These are phyloP conservation scores for Gracilinanus agilis DNA, from an alignment of 2,113 vertebrate genomes.

Conservation along the genomic window DNA sequence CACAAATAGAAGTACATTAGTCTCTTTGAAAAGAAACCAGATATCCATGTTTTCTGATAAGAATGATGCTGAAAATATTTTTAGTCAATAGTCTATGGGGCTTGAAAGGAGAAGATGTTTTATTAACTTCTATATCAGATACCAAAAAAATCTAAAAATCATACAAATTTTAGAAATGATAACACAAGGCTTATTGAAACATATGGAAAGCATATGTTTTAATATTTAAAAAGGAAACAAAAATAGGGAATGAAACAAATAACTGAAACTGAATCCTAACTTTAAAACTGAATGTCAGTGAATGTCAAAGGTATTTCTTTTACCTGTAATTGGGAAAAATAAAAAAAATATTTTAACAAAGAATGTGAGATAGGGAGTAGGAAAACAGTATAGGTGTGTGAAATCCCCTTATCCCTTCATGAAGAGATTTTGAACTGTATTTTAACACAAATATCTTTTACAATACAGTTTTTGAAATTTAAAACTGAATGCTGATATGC, in stretches of 20 bases:
- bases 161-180: background rate
- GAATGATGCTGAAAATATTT: conserved; percentile 35
- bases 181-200: background rate
- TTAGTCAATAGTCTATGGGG: background rate
- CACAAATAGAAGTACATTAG: background rate
- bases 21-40: conserved; percentile 24
- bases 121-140: background rate
- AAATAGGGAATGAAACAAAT: background rate
- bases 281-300: conserved; percentile 27
- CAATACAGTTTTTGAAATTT: conserved; percentile 12
- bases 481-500: background rate
- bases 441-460: conserved; percentile 5
- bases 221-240: background rate
- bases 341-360: background rate
- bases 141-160: background rate
- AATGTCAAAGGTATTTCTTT: background rate
- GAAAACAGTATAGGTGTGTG: background rate
- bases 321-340: background rate
- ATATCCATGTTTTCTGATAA: background rate
- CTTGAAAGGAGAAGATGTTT: background rate
- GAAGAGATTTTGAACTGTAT: background rate
- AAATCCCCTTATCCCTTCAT: background rate
- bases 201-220: background rate
- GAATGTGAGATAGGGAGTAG: conserved; percentile 9
- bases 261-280: background rate